Evolutionary conservation across 1,140 invertebrate species (phyloP), one percentile per base, ranked within the genome.

Genomic region (Drosophila chauvacae): DNA sequence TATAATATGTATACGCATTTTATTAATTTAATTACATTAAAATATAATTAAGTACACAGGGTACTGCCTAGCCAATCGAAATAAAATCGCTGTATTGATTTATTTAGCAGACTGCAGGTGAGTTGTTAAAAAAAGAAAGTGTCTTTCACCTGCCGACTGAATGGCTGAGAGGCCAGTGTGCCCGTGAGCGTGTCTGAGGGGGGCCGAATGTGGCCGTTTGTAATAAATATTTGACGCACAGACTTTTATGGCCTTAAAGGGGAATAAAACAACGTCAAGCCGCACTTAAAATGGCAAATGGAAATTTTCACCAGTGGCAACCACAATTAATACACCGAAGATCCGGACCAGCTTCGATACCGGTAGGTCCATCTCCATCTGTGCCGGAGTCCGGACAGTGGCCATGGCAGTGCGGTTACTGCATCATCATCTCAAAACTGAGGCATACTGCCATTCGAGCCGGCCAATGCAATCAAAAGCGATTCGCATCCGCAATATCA

Each of bases 401-500:
- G 66, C 65, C 56, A 56, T 59, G 66, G 53, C 51, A 35, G 47
- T 74, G 55, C 71, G 70, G 70, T 72, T 72, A 60, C 70, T 60
- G 70, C 70, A 37, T 72, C 70, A 72, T 72, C 69, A 72, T 72
- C 70, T 72, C 69, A 35, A 65, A 14, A 48, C 57, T 47, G 56
- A 62, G 64, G 45, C 69, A 58, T 53, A 61, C 44, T 68, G 77
- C 64, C 61, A 82, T 69, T 81, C 72, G 51, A 75, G 64, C 45
- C 58, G 74, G 72, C 77, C 84, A 90, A 78, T 84, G 85, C 84
- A 88, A 88, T 88, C 84, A 88, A 81, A 87, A 88, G 61, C 85
- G 85, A 85, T 90, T 90, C 86, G 69, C 86, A 90, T 90, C 85
- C 85, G 85, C 85, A 88, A 88, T 88, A 88, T 88, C 85, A 84